Evolutionary conservation across 1,140 invertebrate species (phyloP), one percentile per base, ranked within the genome.

Genomic region (Drosophila burlai): DNA sequence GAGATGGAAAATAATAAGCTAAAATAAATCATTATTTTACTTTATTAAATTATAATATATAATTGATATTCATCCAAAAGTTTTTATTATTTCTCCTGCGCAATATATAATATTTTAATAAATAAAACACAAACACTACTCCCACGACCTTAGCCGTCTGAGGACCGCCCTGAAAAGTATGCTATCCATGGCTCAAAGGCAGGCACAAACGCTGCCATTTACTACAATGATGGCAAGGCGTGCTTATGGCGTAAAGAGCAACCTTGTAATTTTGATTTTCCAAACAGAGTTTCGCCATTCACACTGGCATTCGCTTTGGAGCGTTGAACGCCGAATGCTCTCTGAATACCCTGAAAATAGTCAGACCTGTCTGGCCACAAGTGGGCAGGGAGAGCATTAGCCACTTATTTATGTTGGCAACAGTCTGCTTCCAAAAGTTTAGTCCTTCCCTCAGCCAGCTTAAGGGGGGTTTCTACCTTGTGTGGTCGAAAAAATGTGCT

Each of bases 401-500:
- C 59, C 65, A 79, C 58, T 72, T 79, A 72, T 78, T 78, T 55
- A 57, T 68, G 65, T 66, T 80, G 69, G 49, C 76, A 74, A 61
- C 62, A 87, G 80, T 78, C 47, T 46, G 66, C 45, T 47, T 42
- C 57, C 63, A 43, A 80, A 86, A 74, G 59, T 73, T 87, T 78
- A 59, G 46, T 47, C 52, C 24, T 47, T 1, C 21, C 42, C 29
- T 5, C 8, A 18, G 7, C 11, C 31, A 66, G 64, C 68, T 89
- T 83, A 81, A 81, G 21, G 21, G 21, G 21, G 21, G 21, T 21
- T 21, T 21, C 21, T 21, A 21, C 21, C 21, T 21, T 21, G 21
- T 21, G 1, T 21, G 21, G 21, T n/a, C n/a, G n/a, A n/a, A n/a
- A n/a, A n/a, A n/a, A n/a, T n/a, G n/a, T n/a, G n/a, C n/a, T n/a